phyloP scores from a whole-genome alignment of 2,113 vertebrate genomes.

The Synchiropus splendidus region DNA sequence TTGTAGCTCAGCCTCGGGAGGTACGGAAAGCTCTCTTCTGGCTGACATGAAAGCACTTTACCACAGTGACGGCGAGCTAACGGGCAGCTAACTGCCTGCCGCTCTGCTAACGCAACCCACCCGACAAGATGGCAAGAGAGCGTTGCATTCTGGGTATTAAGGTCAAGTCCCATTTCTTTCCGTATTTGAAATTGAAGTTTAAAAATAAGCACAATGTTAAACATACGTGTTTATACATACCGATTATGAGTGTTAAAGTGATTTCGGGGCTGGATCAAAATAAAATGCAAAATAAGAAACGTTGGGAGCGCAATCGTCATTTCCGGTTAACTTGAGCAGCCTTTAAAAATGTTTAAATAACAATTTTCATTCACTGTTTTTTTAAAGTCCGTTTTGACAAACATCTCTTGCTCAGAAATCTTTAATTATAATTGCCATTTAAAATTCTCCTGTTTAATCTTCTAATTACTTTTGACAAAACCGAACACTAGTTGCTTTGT shows the following conservation, averaged over 20 bases:
- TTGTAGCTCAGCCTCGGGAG: constrained; percentile 24
- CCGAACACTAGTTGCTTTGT: too few relatives aligned
- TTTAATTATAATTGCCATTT: too few relatives aligned
- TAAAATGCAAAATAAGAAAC: too few relatives aligned
- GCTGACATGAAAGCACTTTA: constrained; percentile 46
- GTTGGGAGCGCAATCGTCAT: constrained; percentile 1
- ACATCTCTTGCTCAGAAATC: too few relatives aligned
- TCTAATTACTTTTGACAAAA: too few relatives aligned
- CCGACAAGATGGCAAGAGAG: constrained; percentile 64
- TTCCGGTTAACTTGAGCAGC: not conserved
- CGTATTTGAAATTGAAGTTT: not conserved
- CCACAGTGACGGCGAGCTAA: constrained; percentile 1
- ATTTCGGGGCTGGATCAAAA: too few relatives aligned
- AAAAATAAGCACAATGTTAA: not conserved
- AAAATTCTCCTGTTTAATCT: too few relatives aligned
- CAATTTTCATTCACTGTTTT: too few relatives aligned
- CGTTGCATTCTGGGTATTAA: constrained; percentile 52
- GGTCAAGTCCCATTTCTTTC: constrained; percentile 13
- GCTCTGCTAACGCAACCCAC: constrained; percentile 27
- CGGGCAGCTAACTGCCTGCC: constrained; percentile 33
- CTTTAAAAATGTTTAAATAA: too few relatives aligned
- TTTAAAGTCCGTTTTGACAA: too few relatives aligned
- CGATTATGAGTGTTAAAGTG: too few relatives aligned
- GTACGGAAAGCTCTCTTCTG: constrained; percentile 33
- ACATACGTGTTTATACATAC: too few relatives aligned